Evolutionary conservation across 2,113 vertebrate species (phyloP), one percentile per base, ranked within the genome.

Genomic region (Aptenodytes patagonicus): DNA sequence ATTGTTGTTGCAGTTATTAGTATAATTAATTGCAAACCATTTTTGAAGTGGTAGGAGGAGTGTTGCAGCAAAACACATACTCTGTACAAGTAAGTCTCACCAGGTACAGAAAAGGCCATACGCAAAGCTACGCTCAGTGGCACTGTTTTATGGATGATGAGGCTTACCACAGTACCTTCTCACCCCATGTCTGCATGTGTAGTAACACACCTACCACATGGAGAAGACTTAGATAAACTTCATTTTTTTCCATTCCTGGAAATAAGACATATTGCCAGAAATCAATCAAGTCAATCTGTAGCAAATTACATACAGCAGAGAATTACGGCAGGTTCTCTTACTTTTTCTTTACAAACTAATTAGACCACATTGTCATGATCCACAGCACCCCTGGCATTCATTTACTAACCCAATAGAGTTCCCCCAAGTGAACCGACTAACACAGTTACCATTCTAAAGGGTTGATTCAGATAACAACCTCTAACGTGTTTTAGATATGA

Each of bases 171-270:
- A 29, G 6, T 2, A 20, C 46, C 58, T 52, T 46, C 64, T 36
- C 34, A 62, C 17, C 22, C 8, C 8, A 1, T 1, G 13, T 38
- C 54, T 17, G n/a, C 54, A 18, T 6, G 3, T 3, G 8, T 21
- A 55, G 21, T 16, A 91, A 44, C n/a, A 49, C 31, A 84, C 11
- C 36, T 36, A 47, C 19, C 22, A n/a, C 19, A 65, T 1, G 0
- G 11, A 28, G 5, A 52, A 29, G 5, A 52, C 20, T 44, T 15
- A 3, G 40, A 61, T 16, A 42, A 38, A 26, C 9, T 22, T n/a
- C 4, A 4, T 29, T 46, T 60, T 68, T 11, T 31, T 21, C 44
- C 14, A 6, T 36, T 65, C 44, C 61, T 89, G 7, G 28, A 65
- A 83, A 44, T 21, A 36, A 36, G 54, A 58, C 11, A 16, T 24